A percentile compares a stretch with the other conserved stretches of the same genome.
phyloP scores from a whole-genome alignment of 2,113 vertebrate genomes.

The zebrafish (Danio rerio) region GRCz12tu NC_133180.1:54879501-54880000 shows the following conservation, averaged over 20 bases:
- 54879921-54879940: neutral
- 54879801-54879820: constrained; percentile 40
- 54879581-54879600: too few species aligned
- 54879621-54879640: too few species aligned
- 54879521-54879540: too few species aligned
- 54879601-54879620: too few species aligned
- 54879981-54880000: too few species aligned
- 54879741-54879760: too few species aligned
- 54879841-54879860: constrained; percentile 1
- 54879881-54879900: neutral
- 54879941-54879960: neutral
- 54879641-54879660: neutral
- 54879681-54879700: neutral
- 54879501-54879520: too few species aligned
- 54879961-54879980: too few species aligned
- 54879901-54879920: neutral
- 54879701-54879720: neutral
- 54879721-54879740: too few species aligned
- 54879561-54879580: too few species aligned
- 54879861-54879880: neutral
- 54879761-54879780: constrained; percentile 36
- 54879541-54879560: too few species aligned
- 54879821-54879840: constrained; percentile 29
- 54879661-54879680: neutral
- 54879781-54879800: constrained; percentile 35